Percentiles rank a stretch among this genome's conserved stretches.
phyloP scores from a whole-genome alignment of 2,797 vertebrate genomes.

The Synaphobranchus kaupii region DNA sequence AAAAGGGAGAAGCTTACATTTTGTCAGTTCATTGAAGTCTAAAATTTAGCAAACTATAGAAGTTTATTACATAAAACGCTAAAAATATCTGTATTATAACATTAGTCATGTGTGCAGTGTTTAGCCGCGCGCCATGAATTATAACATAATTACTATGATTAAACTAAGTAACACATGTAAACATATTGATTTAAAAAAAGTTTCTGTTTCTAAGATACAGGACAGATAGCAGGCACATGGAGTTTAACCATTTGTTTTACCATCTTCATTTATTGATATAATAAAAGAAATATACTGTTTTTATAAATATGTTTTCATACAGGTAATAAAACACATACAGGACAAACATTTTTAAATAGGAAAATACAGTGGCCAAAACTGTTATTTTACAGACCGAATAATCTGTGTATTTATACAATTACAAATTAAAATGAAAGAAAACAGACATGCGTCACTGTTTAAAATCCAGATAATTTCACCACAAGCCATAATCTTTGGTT shows the following conservation, averaged over 20 bases:
- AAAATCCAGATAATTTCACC: conserved; percentile 23
- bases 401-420: conserved; percentile 25
- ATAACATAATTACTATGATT: no score
- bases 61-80: not conserved
- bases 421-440: conserved; percentile 33
- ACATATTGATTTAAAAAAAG: not conserved
- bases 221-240: conserved; percentile 16
- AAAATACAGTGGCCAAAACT: conserved; percentile 40
- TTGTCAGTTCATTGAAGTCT: not conserved
- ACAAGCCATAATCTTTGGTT: conserved; percentile 17
- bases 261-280: conserved; percentile 55
- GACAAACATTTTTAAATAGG: conserved; percentile 58
- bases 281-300: conserved; percentile 61
- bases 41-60: not conserved
- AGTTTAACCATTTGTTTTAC: conserved; percentile 11
- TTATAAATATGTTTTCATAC: conserved; percentile 44
- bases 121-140: no score
- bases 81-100: not conserved
- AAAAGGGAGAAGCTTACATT: not conserved
- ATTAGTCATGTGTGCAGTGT: no score
- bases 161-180: not conserved
- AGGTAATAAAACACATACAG: conserved; percentile 42
- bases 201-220: not conserved
- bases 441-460: conserved; percentile 12
- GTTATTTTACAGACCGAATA: conserved; percentile 20